These are phyloP conservation scores for Athalia rosae DNA, from an alignment of 2,888 invertebrate species.

Conservation along the genomic window DNA sequence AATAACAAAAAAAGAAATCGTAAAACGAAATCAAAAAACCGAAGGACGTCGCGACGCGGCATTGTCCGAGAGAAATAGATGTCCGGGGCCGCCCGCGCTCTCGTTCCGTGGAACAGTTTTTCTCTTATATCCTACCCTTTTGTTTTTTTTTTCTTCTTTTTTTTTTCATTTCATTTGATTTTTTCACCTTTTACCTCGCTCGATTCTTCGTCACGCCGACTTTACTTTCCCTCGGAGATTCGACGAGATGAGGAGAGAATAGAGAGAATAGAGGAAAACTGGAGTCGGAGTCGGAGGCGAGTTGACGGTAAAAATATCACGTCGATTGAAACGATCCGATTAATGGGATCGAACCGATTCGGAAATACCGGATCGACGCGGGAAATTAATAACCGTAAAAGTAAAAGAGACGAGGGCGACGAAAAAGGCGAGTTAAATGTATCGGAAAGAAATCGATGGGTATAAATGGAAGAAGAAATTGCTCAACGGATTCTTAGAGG, in stretches of 20 bases:
- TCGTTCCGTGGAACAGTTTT: slow-evolving; percentile 27
- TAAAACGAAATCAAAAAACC: no score
- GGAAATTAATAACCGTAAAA: slow-evolving; percentile 27
- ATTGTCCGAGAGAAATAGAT: slow-evolving; percentile 41
- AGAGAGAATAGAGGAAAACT: background rate
- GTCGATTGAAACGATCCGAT: no score
- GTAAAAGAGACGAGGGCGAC: background rate
- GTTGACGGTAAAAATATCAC: no score
- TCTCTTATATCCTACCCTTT: background rate
- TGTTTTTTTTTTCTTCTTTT: background rate
- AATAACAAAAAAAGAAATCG: no score
- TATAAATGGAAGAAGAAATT: background rate
- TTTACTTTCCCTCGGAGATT: slow-evolving; percentile 2
- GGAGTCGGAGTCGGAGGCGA: no score
- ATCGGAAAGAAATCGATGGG: background rate
- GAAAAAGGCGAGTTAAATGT: background rate
- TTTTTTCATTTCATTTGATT: background rate
- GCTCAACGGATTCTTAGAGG: slow-evolving; percentile 21
- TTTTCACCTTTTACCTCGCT: slow-evolving; percentile 19
- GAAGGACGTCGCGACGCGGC: slow-evolving; percentile 6
- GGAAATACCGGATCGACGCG: slow-evolving; percentile 22
- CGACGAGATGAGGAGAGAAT: slow-evolving; percentile 24
- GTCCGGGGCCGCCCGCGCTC: slow-evolving; percentile 11
- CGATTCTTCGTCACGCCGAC: slow-evolving; percentile 32
- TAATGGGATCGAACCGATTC: no score